Conservation (phyloP, 2,888 invertebrate species). For the Ophioninae sp. region DNA sequence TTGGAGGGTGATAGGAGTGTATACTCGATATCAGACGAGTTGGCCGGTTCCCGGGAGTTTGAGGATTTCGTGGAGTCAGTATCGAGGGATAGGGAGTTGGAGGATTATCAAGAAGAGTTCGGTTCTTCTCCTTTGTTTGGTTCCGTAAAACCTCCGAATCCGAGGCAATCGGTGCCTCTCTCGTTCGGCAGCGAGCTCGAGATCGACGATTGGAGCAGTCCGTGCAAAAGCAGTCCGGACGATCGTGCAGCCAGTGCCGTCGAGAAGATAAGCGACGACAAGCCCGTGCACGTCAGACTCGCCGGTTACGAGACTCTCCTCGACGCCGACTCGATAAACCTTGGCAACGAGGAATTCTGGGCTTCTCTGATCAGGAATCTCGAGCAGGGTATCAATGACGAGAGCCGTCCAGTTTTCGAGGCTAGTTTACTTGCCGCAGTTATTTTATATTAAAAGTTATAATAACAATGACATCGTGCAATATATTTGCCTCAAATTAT, state of each 20-base stretch:
- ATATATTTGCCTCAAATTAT: no score
- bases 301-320: slow-evolving; percentile 77
- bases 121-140: background rate
- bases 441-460: no score
- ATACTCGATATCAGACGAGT: slow-evolving; percentile 47
- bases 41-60: slow-evolving; percentile 52
- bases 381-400: slow-evolving; percentile 74
- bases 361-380: slow-evolving; percentile 71
- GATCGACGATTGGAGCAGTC: slow-evolving; percentile 74
- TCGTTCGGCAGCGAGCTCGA: slow-evolving; percentile 74
- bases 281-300: slow-evolving; percentile 78
- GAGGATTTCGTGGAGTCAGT: slow-evolving; percentile 69
- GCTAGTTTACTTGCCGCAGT: slow-evolving; percentile 72
- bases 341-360: slow-evolving; percentile 70
- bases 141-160: background rate
- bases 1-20: slow-evolving; percentile 44
- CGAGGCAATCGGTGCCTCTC: slow-evolving; percentile 70
- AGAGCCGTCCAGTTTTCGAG: slow-evolving; percentile 77
- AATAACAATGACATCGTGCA: no score
- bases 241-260: slow-evolving; percentile 71
- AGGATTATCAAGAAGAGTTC: background rate
- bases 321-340: slow-evolving; percentile 72
- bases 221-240: slow-evolving; percentile 62
- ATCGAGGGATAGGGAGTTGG: slow-evolving; percentile 65
- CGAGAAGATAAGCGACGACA: slow-evolving; percentile 72